phyloP scores from a whole-genome alignment of 2,888 invertebrate species.

The Hydroisotoma schaefferi region DNA sequence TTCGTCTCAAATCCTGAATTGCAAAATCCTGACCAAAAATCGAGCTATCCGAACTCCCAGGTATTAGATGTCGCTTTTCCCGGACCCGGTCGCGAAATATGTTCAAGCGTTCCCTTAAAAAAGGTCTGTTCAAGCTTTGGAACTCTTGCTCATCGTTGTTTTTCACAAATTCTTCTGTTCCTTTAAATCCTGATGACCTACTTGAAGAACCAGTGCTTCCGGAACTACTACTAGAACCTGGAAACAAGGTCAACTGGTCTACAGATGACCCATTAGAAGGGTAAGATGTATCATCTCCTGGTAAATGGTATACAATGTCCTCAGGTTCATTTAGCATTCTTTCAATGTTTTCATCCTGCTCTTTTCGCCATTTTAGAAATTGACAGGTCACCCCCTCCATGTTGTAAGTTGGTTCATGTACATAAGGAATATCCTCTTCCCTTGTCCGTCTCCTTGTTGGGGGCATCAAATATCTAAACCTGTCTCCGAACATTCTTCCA shows the following conservation, averaged over 20 bases:
- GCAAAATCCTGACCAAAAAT: too few species aligned
- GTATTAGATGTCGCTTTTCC: too few species aligned
- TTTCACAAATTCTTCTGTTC: too few species aligned
- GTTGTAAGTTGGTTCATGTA: neutral
- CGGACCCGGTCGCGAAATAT: too few species aligned
- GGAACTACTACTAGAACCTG: neutral
- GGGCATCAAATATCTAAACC: slow-evolving; percentile 8
- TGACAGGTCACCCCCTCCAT: neutral
- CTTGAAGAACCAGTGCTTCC: neutral
- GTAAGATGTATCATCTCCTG: neutral
- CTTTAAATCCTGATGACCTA: too few species aligned
- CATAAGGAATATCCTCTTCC: neutral
- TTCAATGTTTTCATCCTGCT: slow-evolving; percentile 1
- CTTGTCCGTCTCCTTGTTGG: neutral
- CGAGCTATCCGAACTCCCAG: too few species aligned
- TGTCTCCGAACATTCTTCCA: neutral
- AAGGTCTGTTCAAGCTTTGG: neutral
- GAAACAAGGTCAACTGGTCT: neutral
- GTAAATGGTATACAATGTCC: slow-evolving; percentile 16
- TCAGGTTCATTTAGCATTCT: slow-evolving; percentile 1
- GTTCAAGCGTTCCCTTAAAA: neutral
- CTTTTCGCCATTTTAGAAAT: neutral
- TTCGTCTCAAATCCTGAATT: too few species aligned
- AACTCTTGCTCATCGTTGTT: neutral
- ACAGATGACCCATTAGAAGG: too few species aligned